Percentiles rank a stretch among this genome's conserved stretches.
Conservation (phyloP, 2,113 vertebrate species). For the Hippopotamus amphibius region DNA sequence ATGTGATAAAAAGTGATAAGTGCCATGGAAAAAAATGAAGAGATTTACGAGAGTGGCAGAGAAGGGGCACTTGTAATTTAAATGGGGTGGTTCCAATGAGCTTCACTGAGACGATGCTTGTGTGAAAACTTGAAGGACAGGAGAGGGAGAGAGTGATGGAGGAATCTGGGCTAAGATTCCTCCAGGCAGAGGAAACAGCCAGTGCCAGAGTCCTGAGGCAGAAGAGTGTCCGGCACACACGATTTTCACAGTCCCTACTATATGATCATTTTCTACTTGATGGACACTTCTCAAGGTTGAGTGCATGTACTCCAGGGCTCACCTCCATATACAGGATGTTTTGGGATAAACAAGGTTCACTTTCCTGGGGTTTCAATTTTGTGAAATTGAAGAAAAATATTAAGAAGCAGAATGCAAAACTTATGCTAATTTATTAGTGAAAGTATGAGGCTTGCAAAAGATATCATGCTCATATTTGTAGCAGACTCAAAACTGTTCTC, state of each 20-base stretch:
- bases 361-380: not conserved
- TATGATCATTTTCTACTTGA: not conserved
- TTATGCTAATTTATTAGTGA: not conserved
- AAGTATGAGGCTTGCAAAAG: not conserved
- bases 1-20: not conserved
- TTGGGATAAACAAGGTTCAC: not conserved
- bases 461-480: not conserved
- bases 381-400: not conserved
- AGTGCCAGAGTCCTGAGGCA: not conserved
- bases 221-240: not conserved
- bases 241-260: not conserved
- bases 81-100: rapidly evolving
- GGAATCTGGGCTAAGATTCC: not conserved
- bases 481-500: not conserved
- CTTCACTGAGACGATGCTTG: not conserved
- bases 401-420: not conserved
- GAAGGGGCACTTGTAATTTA: not conserved
- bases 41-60: not conserved
- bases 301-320: not conserved
- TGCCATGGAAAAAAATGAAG: not conserved
- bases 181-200: not conserved
- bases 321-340: not conserved
- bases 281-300: too few relatives aligned
- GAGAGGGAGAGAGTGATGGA: not conserved
- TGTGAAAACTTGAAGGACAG: not conserved